Evolutionary conservation across 1,140 invertebrate genomes (phyloP).

Genomic region (Diabrotica virgifera): DNA sequence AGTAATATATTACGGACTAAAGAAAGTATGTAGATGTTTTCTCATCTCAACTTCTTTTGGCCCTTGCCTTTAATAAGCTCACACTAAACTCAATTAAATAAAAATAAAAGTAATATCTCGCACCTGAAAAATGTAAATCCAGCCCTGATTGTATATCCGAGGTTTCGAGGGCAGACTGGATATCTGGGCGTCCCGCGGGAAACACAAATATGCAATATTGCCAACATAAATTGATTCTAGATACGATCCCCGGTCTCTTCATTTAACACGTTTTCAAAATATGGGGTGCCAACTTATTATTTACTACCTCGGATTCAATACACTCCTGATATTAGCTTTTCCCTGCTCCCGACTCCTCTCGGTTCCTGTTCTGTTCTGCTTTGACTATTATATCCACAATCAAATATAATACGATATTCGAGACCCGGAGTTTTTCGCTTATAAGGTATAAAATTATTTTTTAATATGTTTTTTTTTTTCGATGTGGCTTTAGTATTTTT

Average conservation of each 20-base stretch:
- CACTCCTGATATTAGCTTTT: conserved; percentile 16
- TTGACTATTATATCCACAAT: conserved; percentile 18
- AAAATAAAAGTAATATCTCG: no score
- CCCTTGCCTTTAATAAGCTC: no score
- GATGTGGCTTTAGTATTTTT: no score
- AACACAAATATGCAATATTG: conserved; percentile 48
- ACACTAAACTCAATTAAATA: no score
- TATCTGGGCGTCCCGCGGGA: conserved; percentile 42
- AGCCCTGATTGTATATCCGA: conserved; percentile 23
- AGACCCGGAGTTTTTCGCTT: no score
- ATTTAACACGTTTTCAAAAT: conserved; percentile 47
- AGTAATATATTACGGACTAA: no score
- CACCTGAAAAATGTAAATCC: not conserved
- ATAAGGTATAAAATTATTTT: no score
- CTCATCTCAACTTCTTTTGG: no score
- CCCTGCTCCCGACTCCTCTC: conserved; percentile 11
- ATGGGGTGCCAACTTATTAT: conserved; percentile 42
- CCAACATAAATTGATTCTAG: conserved; percentile 48
- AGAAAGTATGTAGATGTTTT: no score
- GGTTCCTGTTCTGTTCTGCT: no score
- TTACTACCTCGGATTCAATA: conserved; percentile 37
- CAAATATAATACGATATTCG: no score
- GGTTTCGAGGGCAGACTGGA: conserved; percentile 34
- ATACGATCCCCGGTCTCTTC: conserved; percentile 42
- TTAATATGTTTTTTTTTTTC: no score